These are phyloP conservation scores for Zeus faber DNA, from an alignment of 2,113 vertebrate genomes.

Conservation along the genomic window DNA sequence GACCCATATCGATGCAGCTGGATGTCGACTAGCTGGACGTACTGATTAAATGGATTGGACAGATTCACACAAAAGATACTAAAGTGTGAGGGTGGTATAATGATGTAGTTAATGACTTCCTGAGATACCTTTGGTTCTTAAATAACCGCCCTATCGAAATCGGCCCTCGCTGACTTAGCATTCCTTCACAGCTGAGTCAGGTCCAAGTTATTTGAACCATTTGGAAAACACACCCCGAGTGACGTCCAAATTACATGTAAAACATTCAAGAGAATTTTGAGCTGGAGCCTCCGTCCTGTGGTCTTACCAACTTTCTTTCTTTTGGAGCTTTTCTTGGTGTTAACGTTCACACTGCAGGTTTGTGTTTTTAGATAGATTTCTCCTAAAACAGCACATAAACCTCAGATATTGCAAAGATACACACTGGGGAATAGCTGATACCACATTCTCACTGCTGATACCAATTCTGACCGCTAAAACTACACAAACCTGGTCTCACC, in stretches of 20 bases:
- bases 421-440: too few relatives aligned
- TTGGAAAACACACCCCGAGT: conserved; percentile 57
- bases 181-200: conserved; percentile 51
- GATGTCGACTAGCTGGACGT: background rate
- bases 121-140: conserved; percentile 30
- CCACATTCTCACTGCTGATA: too few relatives aligned
- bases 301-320: conserved; percentile 31
- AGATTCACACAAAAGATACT: background rate
- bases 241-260: conserved; percentile 46
- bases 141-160: conserved; percentile 16
- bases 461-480: too few relatives aligned
- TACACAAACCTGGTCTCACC: too few relatives aligned
- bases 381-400: too few relatives aligned
- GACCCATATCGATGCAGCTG: conserved; percentile 28
- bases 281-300: conserved; percentile 58
- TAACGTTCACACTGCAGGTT: too few relatives aligned
- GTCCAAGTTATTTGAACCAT: conserved; percentile 58
- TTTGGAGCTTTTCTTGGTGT: too few relatives aligned
- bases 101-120: conserved; percentile 18
- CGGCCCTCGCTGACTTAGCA: conserved; percentile 43
- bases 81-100: conserved; percentile 7
- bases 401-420: too few relatives aligned
- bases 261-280: conserved; percentile 43
- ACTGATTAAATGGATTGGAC: background rate
- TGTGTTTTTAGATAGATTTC: too few relatives aligned